A percentile compares a stretch with the other conserved stretches of the same genome.
phyloP scores from a whole-genome alignment of 2,888 invertebrate genomes.

The Periphyllus acericola region DNA sequence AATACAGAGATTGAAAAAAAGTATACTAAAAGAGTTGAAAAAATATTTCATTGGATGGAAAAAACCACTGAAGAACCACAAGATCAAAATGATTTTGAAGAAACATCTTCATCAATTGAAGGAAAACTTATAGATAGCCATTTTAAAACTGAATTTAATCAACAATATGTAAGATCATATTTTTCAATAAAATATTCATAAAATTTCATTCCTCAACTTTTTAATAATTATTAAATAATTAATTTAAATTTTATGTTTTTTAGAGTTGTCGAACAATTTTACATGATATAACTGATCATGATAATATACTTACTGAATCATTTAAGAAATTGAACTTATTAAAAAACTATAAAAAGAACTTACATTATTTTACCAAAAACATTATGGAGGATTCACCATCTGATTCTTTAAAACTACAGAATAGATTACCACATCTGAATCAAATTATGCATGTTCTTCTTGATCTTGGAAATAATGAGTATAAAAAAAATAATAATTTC shows the following conservation, averaged over 20 bases:
- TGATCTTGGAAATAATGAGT: conserved; percentile 52
- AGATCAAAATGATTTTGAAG: conserved; percentile 56
- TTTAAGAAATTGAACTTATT: conserved; percentile 43
- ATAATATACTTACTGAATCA: conserved; percentile 41
- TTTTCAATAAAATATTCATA: neutral
- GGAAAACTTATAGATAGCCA: conserved; percentile 54
- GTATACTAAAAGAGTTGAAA: conserved; percentile 45
- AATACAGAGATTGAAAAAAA: conserved; percentile 63
- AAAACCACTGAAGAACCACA: conserved; percentile 39
- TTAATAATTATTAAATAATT: neutral
- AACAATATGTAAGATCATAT: conserved; percentile 34
- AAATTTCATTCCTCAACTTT: too few species aligned
- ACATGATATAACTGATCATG: conserved; percentile 19
- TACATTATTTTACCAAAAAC: conserved; percentile 39
- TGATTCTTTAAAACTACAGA: conserved; percentile 50
- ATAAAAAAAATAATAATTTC: neutral
- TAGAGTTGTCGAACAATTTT: conserved; percentile 41
- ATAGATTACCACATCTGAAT: conserved; percentile 51
- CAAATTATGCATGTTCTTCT: conserved; percentile 56
- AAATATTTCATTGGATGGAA: conserved; percentile 59
- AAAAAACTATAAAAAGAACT: conserved; percentile 22
- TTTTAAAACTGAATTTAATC: conserved; percentile 41
- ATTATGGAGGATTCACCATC: conserved; percentile 47
- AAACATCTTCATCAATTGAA: conserved; percentile 58
- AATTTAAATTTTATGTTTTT: conserved; percentile 5